phyloP scores from a whole-genome alignment of 2,888 invertebrate species.

The Belgica antarctica region DNA sequence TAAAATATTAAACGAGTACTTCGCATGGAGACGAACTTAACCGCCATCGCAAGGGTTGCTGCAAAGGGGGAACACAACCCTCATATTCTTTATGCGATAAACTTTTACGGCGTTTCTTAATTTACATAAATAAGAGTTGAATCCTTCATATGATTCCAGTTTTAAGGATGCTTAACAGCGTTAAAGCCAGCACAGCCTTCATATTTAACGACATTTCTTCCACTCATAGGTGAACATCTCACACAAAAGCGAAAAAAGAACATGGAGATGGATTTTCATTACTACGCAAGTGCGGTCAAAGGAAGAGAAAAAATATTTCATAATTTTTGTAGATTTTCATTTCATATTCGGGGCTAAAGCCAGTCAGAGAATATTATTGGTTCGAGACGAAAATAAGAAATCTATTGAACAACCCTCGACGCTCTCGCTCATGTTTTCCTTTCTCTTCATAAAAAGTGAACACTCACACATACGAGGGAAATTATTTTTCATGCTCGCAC shows the following conservation, averaged over 20 bases:
- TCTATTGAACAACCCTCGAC: slow-evolving; percentile 42
- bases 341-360: slow-evolving; percentile 37
- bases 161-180: slow-evolving; percentile 9
- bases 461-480: slow-evolving; percentile 16
- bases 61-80: background rate
- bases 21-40: slow-evolving; percentile 1
- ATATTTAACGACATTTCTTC: slow-evolving; percentile 10
- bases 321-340: slow-evolving; percentile 43
- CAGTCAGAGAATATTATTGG: slow-evolving; percentile 40
- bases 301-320: slow-evolving; percentile 41
- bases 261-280: slow-evolving; percentile 23
- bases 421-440: background rate
- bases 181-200: background rate
- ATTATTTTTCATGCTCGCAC: slow-evolving; percentile 1
- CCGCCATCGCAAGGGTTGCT: background rate
- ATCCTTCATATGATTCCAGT: slow-evolving; percentile 23
- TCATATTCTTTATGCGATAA: slow-evolving; percentile 7
- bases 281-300: slow-evolving; percentile 43
- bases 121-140: slow-evolving; percentile 42
- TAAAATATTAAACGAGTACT: slow-evolving; percentile 20
- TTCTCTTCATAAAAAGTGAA: slow-evolving; percentile 11
- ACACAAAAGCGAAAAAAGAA: slow-evolving; percentile 3
- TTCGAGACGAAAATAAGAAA: slow-evolving; percentile 25
- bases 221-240: background rate
- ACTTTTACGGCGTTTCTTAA: slow-evolving; percentile 1